Evolutionary conservation across 1,140 invertebrate genomes (phyloP).

Genomic region (Sinella curviseta): DNA sequence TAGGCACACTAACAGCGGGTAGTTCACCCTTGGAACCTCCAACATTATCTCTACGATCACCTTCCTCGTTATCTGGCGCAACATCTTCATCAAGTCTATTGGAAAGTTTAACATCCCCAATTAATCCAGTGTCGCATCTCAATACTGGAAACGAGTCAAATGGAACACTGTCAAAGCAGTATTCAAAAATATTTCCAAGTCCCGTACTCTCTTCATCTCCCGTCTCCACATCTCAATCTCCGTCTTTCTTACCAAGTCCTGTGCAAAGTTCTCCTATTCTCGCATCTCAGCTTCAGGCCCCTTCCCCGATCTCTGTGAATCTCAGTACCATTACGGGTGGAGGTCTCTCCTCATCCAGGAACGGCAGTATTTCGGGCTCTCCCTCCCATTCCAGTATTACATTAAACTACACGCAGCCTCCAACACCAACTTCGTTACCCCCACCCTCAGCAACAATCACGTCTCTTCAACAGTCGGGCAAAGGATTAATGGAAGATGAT

Average conservation of each 20-base stretch:
- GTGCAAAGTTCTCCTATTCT: slow-evolving; percentile 46
- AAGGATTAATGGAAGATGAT: slow-evolving; percentile 33
- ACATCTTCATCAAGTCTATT: not conserved
- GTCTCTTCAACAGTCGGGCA: not conserved
- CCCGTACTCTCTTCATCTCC: slow-evolving; percentile 6
- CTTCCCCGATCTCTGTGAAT: slow-evolving; percentile 35
- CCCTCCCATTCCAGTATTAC: slow-evolving; percentile 17
- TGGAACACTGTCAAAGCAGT: slow-evolving; percentile 7
- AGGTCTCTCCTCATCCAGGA: not conserved
- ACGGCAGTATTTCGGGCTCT: not conserved
- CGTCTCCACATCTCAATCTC: not conserved
- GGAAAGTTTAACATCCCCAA: not conserved
- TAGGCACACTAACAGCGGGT: not conserved
- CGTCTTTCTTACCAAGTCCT: slow-evolving; percentile 31
- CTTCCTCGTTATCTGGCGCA: not conserved
- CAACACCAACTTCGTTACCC: not conserved
- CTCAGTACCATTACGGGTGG: not conserved
- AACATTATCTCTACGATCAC: not conserved
- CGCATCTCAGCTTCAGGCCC: slow-evolving; percentile 46
- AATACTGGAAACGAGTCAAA: not conserved
- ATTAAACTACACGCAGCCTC: slow-evolving; percentile 4
- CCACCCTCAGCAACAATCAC: not conserved
- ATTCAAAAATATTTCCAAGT: slow-evolving; percentile 42
- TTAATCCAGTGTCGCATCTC: not conserved
- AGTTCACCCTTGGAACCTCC: not conserved